Evolutionary conservation across 2,113 vertebrate species (phyloP).

Genomic region (Pyxicephalus adspersus): DNA sequence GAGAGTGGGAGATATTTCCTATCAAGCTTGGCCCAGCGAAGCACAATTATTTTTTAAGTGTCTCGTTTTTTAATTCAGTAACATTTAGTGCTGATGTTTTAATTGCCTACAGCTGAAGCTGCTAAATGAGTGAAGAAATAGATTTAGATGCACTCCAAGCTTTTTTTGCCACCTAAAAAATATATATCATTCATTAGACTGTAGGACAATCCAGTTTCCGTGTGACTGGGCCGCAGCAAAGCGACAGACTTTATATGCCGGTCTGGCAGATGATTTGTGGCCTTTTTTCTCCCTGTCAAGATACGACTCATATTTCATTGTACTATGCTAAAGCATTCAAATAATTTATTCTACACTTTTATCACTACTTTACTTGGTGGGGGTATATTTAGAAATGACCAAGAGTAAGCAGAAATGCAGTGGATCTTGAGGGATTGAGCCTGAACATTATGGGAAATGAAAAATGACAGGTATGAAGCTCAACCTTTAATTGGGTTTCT

Average conservation of each 20-base stretch:
- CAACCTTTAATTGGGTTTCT: too few relatives aligned
- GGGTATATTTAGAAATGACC: background rate
- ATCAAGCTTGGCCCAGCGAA: slow-evolving; percentile 79
- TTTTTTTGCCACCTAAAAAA: slow-evolving; percentile 71
- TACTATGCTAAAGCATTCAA: background rate
- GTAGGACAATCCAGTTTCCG: slow-evolving; percentile 48
- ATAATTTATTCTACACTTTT: slow-evolving; percentile 2
- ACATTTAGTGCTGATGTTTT: slow-evolving; percentile 86
- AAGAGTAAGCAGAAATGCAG: background rate
- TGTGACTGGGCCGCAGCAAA: background rate
- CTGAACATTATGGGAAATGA: too few relatives aligned
- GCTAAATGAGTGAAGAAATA: slow-evolving; percentile 84
- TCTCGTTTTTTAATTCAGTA: slow-evolving; percentile 91
- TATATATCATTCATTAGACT: slow-evolving; percentile 70
- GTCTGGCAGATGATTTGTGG: slow-evolving; percentile 5
- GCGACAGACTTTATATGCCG: background rate
- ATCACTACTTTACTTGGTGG: background rate
- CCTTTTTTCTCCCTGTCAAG: background rate
- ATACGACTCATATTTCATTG: background rate
- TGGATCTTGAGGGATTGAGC: background rate
- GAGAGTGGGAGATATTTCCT: slow-evolving; percentile 61
- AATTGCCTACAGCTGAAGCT: slow-evolving; percentile 77
- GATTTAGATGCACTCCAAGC: slow-evolving; percentile 70
- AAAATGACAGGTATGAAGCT: too few relatives aligned
- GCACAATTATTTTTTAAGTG: slow-evolving; percentile 89